phyloP scores from a whole-genome alignment of 2,888 invertebrate genomes.

The Calameuta pallipes region DNA sequence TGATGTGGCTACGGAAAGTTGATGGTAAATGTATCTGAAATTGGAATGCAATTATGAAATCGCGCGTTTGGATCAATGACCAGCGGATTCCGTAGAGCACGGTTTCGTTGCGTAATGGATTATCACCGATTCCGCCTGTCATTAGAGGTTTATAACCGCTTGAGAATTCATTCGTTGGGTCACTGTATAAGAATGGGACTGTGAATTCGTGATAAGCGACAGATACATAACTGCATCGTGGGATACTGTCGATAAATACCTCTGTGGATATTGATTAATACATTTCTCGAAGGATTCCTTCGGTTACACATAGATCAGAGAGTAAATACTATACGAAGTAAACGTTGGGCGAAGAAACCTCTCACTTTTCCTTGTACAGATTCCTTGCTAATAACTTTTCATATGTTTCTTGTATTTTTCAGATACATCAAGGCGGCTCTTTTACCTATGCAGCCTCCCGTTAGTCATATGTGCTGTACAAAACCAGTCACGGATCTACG shows the following conservation, averaged over 20 bases:
- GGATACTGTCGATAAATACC: not conserved
- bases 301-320: not conserved
- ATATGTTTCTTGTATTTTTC: constrained; percentile 41
- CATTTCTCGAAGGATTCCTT: not conserved
- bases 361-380: not conserved
- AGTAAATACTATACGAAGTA: not conserved
- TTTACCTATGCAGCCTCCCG: constrained; percentile 72
- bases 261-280: not conserved
- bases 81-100: constrained; percentile 28
- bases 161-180: constrained; percentile 28
- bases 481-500: constrained; percentile 77
- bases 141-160: constrained; percentile 26
- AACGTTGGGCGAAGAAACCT: not conserved
- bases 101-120: constrained; percentile 40
- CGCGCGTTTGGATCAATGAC: constrained; percentile 46
- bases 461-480: constrained; percentile 74
- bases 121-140: constrained; percentile 39
- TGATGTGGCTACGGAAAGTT: constrained; percentile 12
- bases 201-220: constrained; percentile 32
- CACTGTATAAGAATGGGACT: constrained; percentile 28
- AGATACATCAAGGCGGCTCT: constrained; percentile 84
- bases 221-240: constrained; percentile 13
- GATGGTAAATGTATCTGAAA: constrained; percentile 23
- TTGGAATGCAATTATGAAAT: constrained; percentile 49
- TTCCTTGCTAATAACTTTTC: not conserved